Evolutionary conservation across 2,113 vertebrate genomes (phyloP), one percentile per base, ranked within the genome.

Genomic region (Forbesichthys agassizii): DNA sequence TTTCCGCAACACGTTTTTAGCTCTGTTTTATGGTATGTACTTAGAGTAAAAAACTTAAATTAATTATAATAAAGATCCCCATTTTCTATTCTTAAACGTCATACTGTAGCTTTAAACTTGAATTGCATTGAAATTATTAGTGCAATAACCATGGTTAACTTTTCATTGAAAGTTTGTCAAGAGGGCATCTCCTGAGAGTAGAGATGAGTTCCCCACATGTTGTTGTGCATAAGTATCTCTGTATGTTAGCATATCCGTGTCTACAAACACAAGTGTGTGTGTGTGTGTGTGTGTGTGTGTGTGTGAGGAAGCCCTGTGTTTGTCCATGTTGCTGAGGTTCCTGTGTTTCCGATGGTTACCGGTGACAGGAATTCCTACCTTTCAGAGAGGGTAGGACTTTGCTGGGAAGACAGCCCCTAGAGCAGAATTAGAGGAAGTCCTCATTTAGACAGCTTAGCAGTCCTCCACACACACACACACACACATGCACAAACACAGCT

Each of bases 361-460:
- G 90, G 92, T 91, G 92, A 93, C 94, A 95, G 95, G 95, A 97
- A 95, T 95, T 96, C 93, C 92, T 93, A 92, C 87, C 89, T 93
- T 91, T 88, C 89, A 78, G 82, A 83, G 90, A 89, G 80, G 81
- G 88, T 91, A 92, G 88, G 91, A 84, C 89, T 94, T 95, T 95
- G 92, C 94, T 91, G 93, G 93, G 95, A 96, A 94, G 94, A 94
- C 92, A 86, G 90, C 93, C 93, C 92, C 91, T 90, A 33, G 84
- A 93, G 86, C 92, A 96, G 95, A 98, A 99, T 99, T 91, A 95
- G 88, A 95, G 96, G 97, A 98, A 99, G 96, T 96, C 93, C 94
- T 94, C 92, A 91, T 96, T 95, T 95, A 96, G 95, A 95, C 94
- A 92, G 92, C 91, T 92, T 94, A 92, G 92, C 92, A 89, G 93